Conservation (phyloP, 2,888 invertebrate genomes). For the Limenitis camilla region DNA sequence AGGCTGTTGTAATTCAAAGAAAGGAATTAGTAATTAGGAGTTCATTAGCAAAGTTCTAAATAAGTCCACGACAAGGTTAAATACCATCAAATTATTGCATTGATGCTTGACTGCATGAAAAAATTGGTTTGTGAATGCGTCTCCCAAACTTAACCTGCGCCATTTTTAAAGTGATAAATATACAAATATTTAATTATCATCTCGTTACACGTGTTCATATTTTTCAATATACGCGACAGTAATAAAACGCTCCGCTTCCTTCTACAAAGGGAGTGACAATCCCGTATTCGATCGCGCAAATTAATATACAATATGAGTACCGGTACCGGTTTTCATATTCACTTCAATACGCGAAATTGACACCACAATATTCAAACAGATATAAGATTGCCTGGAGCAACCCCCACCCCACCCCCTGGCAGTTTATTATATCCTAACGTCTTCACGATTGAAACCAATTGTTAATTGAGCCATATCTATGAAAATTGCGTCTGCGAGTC, state of each 20-base stretch:
- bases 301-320: conserved; percentile 58
- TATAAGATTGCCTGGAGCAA: conserved; percentile 67
- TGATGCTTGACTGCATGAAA: too few relatives aligned
- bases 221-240: conserved; percentile 16
- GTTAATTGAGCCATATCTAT: conserved; percentile 75
- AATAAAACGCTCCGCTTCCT: conserved; percentile 22
- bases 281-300: conserved; percentile 44
- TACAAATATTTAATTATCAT: not conserved
- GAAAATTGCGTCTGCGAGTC: conserved; percentile 67
- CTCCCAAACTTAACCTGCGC: too few relatives aligned
- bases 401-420: conserved; percentile 50
- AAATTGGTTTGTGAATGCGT: too few relatives aligned
- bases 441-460: conserved; percentile 74
- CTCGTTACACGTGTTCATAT: conserved; percentile 7
- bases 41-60: too few relatives aligned
- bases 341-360: conserved; percentile 74
- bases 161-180: too few relatives aligned
- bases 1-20: too few relatives aligned
- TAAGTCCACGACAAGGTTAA: too few relatives aligned
- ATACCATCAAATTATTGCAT: too few relatives aligned
- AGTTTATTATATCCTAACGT: conserved; percentile 70
- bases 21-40: too few relatives aligned
- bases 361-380: conserved; percentile 74
- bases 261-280: conserved; percentile 28
- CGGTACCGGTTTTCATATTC: conserved; percentile 50